phyloP scores from a whole-genome alignment of 2,797 vertebrate species.

The Rhinichthys osculus region DNA sequence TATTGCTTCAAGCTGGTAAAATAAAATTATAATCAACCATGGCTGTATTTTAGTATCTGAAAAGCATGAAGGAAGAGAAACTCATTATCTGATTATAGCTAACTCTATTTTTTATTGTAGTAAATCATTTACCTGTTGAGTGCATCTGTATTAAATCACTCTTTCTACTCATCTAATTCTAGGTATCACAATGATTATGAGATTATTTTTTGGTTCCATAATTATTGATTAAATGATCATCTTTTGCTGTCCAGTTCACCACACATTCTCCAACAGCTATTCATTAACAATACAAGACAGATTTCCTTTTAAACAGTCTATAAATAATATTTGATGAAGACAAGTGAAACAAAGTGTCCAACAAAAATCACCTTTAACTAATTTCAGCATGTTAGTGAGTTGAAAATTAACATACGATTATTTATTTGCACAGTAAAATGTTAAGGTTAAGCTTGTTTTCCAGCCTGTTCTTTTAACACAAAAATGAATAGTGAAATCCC shows the following conservation, averaged over 20 bases:
- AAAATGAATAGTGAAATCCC: slow-evolving; percentile 27
- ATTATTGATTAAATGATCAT: background rate
- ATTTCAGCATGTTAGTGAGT: background rate
- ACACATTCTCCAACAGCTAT: background rate
- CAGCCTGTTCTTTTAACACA: background rate
- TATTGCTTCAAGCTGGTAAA: background rate
- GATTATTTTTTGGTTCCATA: background rate
- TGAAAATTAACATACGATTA: slow-evolving; percentile 22
- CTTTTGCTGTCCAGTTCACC: background rate
- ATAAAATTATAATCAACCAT: background rate
- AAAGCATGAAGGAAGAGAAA: background rate
- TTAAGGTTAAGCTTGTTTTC: slow-evolving; percentile 26
- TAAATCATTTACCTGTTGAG: background rate
- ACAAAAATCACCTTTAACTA: background rate
- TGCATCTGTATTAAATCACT: background rate
- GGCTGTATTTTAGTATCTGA: slow-evolving; percentile 13
- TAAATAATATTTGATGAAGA: background rate
- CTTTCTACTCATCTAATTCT: background rate
- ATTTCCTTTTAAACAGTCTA: background rate
- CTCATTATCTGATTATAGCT: background rate
- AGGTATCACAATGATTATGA: background rate
- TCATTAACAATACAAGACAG: background rate
- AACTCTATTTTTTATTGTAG: slow-evolving; percentile 1
- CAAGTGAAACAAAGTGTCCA: background rate
- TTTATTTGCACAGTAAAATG: slow-evolving; percentile 14